phyloP scores from a whole-genome alignment of 2,113 vertebrate species.

The Geococcyx californianus region DNA sequence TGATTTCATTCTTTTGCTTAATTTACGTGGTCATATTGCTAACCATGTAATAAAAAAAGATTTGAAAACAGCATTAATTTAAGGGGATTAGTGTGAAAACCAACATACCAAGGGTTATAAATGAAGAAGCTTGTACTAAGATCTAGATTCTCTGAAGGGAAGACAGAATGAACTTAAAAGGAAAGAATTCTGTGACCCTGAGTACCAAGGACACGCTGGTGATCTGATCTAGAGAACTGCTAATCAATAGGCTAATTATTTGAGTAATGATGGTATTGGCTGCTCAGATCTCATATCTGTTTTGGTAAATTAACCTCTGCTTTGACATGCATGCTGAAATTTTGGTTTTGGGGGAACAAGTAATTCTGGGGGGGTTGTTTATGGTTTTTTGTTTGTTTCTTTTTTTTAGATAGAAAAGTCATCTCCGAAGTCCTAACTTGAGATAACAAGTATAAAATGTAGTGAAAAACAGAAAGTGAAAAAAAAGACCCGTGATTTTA shows the following conservation, averaged over 20 bases:
- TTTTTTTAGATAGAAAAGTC: not conserved
- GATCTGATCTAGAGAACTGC: not conserved
- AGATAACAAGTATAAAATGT: not conserved
- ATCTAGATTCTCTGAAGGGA: not conserved
- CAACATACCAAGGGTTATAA: not conserved
- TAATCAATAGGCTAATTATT: slow-evolving; percentile 13
- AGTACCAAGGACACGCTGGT: not conserved
- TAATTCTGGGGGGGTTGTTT: rapidly evolving
- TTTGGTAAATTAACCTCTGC: not conserved
- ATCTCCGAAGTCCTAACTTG: not conserved
- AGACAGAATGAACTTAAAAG: not conserved
- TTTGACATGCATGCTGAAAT: not conserved
- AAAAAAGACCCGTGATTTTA: not conserved
- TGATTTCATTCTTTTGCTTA: not conserved
- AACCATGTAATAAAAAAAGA: not conserved
- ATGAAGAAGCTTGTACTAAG: not conserved
- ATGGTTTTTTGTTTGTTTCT: not conserved
- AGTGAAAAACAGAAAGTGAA: not conserved
- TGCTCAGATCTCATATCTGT: not conserved
- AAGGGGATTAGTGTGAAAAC: not conserved
- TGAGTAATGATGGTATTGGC: not conserved
- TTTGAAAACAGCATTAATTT: not conserved
- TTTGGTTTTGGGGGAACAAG: not conserved
- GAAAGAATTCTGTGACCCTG: not conserved
- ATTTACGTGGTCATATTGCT: not conserved